Base-by-base conservation (phyloP, 1,140 invertebrate genomes). In the Pomacea maculata region DNA sequence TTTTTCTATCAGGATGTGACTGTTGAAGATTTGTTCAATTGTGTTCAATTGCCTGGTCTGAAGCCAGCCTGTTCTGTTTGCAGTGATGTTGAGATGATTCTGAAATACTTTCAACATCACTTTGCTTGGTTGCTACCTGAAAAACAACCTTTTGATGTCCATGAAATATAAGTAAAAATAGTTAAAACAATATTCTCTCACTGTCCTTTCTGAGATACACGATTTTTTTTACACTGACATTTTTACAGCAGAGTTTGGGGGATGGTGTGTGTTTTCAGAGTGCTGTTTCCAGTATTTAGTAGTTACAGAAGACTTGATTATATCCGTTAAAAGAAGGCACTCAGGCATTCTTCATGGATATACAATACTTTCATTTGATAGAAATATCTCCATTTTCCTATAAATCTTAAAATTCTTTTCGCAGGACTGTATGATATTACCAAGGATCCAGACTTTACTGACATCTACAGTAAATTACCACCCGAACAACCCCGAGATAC, bases 371-470 rank as follows among this genome's bases (percentile, higher is more conserved):
- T 29, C 4, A 5, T 25, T 70, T 29, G 12, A 11, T 21, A 70
- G 7, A 15, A 21, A 17, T 70, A 1, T 76, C 61, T 76, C 45
- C 61, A 9, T 61, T 76, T 45, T 76, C 45, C 61, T 17, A 61
- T 52, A 19, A 57, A 61, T 76, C 29, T 29, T 25, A 21, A 4
- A 29, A 65, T 29, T 10, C 81, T 57, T 75, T 57, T 57, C 21
- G 64, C 77, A 91, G 91, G 90, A 65, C 82, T 91, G 67, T 79
- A 85, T 17, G 90, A 91, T 78, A 85, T 91, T 29, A 89, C 88
- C 5, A 88, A 86, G 80, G 89, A 91, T 80, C 87, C 88, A 54
- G 90, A 90, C 71, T 91, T 88, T 82, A 78, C 83, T 7, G 77
- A 85, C 29, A 82, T 85, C 25, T 91, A 89, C 79, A 85, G 88